Evolutionary conservation across 2,888 invertebrate species (phyloP).

Genomic region (Notodonta ziczac): DNA sequence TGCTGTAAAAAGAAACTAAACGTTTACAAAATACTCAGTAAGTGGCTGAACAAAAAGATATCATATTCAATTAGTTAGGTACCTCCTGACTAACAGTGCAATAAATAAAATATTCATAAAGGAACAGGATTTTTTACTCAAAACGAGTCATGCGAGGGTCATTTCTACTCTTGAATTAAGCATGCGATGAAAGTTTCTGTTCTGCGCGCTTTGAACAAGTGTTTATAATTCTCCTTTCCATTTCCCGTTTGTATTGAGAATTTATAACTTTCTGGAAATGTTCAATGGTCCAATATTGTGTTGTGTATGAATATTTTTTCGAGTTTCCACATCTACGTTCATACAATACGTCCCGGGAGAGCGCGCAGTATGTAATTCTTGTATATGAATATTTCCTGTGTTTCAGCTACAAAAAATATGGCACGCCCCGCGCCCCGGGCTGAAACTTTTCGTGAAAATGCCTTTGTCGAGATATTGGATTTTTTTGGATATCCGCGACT

Average conservation of each 20-base stretch:
- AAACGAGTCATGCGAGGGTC: constrained; percentile 19
- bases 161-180: constrained; percentile 16
- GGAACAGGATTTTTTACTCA: constrained; percentile 23
- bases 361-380: constrained; percentile 40
- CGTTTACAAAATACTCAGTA: too few species aligned
- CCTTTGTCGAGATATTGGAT: constrained; percentile 39
- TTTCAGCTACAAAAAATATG: constrained; percentile 36
- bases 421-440: constrained; percentile 22
- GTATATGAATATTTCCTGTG: constrained; percentile 35
- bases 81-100: too few species aligned
- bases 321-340: constrained; percentile 11
- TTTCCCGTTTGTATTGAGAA: constrained; percentile 10
- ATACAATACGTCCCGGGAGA: constrained; percentile 37
- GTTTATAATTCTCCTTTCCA: constrained; percentile 9
- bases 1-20: too few species aligned
- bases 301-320: not conserved
- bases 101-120: constrained; percentile 20
- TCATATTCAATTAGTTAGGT: too few species aligned
- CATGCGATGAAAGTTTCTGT: constrained; percentile 12
- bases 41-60: too few species aligned
- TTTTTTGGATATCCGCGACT: constrained; percentile 29
- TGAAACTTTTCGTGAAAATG: constrained; percentile 34
- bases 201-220: not conserved
- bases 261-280: not conserved
- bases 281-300: not conserved